phyloP scores from a whole-genome alignment of 2,113 vertebrate genomes.

The Phalacrocorax brasilianus region DNA sequence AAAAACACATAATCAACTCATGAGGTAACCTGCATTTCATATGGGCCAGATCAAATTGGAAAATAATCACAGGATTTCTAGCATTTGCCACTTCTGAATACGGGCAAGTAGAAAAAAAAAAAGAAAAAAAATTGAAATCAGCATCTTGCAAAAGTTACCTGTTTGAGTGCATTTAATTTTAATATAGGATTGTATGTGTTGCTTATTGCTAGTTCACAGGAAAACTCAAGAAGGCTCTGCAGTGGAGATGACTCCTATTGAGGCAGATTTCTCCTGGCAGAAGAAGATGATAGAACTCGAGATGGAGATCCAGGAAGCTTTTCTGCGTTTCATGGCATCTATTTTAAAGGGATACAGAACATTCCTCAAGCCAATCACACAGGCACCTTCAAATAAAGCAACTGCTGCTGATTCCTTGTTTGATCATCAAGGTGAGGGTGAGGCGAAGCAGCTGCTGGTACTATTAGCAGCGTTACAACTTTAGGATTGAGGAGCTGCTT shows the following conservation, averaged over 20 bases:
- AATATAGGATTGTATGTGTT: background rate
- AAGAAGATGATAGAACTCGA: conserved; percentile 91
- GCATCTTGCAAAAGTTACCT: background rate
- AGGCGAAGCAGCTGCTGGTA: background rate
- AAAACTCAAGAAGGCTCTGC: conserved; percentile 81
- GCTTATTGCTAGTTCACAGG: conserved; percentile 73
- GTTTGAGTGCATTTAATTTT: background rate
- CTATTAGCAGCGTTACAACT: background rate
- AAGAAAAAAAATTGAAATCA: too few relatives aligned
- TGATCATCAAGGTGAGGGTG: conserved; percentile 88
- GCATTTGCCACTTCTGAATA: background rate
- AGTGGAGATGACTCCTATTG: conserved; percentile 94
- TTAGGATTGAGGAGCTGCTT: background rate
- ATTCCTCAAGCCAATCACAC: conserved; percentile 93
- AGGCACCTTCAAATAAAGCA: conserved; percentile 94
- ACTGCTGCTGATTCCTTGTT: conserved; percentile 92
- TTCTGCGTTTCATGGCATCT: conserved; percentile 95
- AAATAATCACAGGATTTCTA: background rate
- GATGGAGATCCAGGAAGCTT: conserved; percentile 96
- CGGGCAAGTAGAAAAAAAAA: background rate
- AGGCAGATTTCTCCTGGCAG: conserved; percentile 95
- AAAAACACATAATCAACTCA: background rate
- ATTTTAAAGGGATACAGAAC: conserved; percentile 93
- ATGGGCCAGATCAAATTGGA: background rate
- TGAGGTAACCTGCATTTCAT: background rate